These are phyloP conservation scores for Sturnira hondurensis DNA, from an alignment of 2,113 vertebrate species.

Conservation along the genomic window DNA sequence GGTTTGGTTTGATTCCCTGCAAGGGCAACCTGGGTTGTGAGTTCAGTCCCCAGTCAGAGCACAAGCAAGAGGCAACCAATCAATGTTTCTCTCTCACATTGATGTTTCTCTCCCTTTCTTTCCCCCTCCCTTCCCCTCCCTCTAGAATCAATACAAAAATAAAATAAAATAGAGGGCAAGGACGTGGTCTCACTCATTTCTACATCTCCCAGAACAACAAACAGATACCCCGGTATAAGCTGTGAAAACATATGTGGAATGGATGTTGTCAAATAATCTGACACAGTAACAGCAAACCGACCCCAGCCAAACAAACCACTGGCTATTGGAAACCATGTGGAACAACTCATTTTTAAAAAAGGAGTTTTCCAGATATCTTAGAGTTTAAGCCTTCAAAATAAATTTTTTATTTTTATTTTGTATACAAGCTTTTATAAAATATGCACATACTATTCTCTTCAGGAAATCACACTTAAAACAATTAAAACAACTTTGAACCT, in stretches of 20 bases:
- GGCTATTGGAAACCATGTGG: background rate
- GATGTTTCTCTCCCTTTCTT: no score
- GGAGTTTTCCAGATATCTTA: background rate
- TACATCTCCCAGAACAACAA: background rate
- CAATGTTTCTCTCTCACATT: no score
- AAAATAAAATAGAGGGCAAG: background rate
- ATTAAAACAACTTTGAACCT: background rate
- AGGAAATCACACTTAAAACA: background rate
- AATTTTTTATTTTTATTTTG: constrained; percentile 1
- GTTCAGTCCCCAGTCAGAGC: no score
- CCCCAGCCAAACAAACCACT: background rate
- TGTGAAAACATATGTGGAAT: background rate
- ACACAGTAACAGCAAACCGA: background rate
- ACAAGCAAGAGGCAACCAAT: no score
- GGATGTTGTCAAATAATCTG: background rate
- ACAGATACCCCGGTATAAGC: background rate
- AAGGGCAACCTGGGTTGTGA: no score
- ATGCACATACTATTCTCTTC: background rate
- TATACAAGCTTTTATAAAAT: background rate
- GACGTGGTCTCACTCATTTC: background rate
- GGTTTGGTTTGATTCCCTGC: no score
- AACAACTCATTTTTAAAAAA: background rate
- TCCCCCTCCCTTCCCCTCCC: no score
- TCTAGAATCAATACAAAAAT: no score
- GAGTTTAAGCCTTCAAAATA: background rate